phyloP scores from a whole-genome alignment of 2,113 vertebrate genomes.

The Sceloporus tristichus region DNA sequence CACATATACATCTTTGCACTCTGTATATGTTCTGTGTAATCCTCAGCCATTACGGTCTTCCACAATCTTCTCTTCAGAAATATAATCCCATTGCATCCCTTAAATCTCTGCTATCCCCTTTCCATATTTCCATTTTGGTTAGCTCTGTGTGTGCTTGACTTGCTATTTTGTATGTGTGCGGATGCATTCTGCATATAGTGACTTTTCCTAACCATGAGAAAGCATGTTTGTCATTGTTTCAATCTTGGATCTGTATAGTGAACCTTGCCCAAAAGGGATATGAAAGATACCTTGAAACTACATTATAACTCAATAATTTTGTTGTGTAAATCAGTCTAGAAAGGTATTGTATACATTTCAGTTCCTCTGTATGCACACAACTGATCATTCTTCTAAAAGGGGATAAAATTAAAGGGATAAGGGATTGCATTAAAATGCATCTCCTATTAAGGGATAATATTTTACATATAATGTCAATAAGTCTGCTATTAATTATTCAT shows the following conservation, averaged over 20 bases:
- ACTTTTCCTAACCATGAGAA: background rate
- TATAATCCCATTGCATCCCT: too few species aligned
- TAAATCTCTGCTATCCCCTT: too few species aligned
- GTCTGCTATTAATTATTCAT: constrained; percentile 30
- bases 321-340: background rate
- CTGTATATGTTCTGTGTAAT: too few species aligned
- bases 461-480: background rate
- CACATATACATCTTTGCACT: too few species aligned
- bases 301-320: background rate
- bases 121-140: too few species aligned
- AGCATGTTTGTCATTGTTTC: background rate
- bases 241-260: background rate
- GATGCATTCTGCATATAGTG: too few species aligned
- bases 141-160: too few species aligned
- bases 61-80: too few species aligned
- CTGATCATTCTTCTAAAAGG: background rate
- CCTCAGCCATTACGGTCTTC: too few species aligned
- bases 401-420: background rate
- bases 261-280: background rate
- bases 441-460: background rate
- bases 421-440: background rate
- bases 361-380: background rate
- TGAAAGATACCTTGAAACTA: background rate
- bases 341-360: constrained; percentile 1
- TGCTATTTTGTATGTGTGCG: too few species aligned